Evolutionary conservation across 2,888 invertebrate genomes (phyloP), one percentile per base, ranked within the genome.

Genomic region (Scrobipalpa costella): DNA sequence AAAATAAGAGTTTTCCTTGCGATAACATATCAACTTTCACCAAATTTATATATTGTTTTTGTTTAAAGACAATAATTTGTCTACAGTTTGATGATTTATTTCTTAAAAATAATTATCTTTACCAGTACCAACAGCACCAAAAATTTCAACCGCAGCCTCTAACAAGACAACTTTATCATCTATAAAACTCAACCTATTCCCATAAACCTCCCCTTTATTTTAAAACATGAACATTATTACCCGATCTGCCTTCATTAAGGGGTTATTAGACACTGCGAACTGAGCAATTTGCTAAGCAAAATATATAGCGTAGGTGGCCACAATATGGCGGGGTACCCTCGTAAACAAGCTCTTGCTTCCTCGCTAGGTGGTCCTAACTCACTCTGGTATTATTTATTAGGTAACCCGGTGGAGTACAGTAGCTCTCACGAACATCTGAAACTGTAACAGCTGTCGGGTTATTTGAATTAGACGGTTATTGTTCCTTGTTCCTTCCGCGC

Each of bases 351-450:
- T 79, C 74, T 68, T 77, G 84, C 82, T 87, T 84, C 85, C 89
- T 81, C 90, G 84, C 87, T 86, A 87, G 90, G 90, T 84, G 90
- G 90, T 90, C 88, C 82, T 90, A 88, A 89, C 88, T 90, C 89
- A 85, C 78, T 75, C 76, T 75, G 83, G 73, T 89, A 90, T 90
- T 88, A 90, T 91, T 91, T 91, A 91, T 90, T 85, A 81, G 80
- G 82, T 81, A 79, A 78, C 83, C 78, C 82, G 75, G 80, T 64
- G 67, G 76, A 83, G 81, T 75, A 82, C 79, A 78, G 84, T 81
- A 82, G 80, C 83, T 81, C 77, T 75, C 64, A 36, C 61, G 59
- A 66, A 66, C 70, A 67, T 69, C 68, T 69, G 69, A 77, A 75
- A 80, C 74, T 77, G 79, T 77, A 80, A 81, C 81, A 81, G 80